Evolutionary conservation across 2,797 vertebrate genomes (phyloP).

Genomic region (Acomys russatus): DNA sequence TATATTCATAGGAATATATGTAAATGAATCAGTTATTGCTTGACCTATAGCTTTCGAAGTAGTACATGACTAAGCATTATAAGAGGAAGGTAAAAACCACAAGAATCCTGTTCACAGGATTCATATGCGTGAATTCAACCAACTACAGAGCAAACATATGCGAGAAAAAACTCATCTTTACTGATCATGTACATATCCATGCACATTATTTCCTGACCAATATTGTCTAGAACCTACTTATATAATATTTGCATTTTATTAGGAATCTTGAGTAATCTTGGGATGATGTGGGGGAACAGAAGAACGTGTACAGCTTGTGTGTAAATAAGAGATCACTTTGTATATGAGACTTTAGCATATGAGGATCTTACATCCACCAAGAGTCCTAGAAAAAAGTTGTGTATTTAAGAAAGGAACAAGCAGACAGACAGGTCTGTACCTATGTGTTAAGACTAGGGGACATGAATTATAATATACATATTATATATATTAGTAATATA

Average conservation of each 20-base stretch:
- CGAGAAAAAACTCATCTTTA: not conserved
- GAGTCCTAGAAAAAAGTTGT: not conserved
- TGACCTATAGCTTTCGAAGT: constrained; percentile 7
- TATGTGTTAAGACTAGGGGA: not conserved
- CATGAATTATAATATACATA: not conserved
- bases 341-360: not conserved
- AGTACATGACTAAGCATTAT: not conserved
- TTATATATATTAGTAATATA: not conserved
- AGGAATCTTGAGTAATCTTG: not conserved
- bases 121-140: not conserved
- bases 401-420: not conserved
- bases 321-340: not conserved
- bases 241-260: not conserved
- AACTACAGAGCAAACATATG: not conserved
- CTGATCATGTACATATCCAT: not conserved
- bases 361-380: not conserved
- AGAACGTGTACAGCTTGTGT: not conserved
- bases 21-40: not conserved
- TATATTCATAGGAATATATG: not conserved
- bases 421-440: not conserved
- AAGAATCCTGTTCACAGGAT: not conserved
- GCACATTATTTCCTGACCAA: not conserved
- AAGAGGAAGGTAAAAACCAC: constrained; percentile 43
- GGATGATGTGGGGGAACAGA: not conserved
- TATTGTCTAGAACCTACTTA: not conserved